These are phyloP conservation scores for Stictonetta naevosa DNA, from an alignment of 2,113 vertebrate genomes.

Conservation along the genomic window DNA sequence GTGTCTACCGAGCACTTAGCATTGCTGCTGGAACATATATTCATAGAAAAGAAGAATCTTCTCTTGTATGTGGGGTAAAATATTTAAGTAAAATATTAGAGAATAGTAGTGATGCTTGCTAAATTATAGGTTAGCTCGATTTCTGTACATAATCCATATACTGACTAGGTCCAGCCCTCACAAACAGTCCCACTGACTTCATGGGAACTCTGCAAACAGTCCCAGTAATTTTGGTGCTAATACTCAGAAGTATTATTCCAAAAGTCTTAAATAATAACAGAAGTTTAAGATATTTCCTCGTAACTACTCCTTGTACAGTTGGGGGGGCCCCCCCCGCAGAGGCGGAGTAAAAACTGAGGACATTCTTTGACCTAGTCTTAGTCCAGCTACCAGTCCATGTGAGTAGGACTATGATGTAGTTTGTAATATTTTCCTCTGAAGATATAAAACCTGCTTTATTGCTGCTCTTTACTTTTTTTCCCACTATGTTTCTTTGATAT, in stretches of 20 bases:
- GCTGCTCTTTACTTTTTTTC: background rate
- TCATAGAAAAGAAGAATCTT: background rate
- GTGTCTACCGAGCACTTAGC: slow-evolving; percentile 87
- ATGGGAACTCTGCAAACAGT: background rate
- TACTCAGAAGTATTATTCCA: background rate
- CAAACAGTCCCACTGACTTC: background rate
- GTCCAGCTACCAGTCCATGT: background rate
- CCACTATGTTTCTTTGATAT: background rate
- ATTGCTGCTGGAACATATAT: slow-evolving; percentile 76
- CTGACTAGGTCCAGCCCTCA: background rate
- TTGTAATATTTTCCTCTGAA: background rate
- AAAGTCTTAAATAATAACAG: background rate
- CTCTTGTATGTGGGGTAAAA: slow-evolving; percentile 36
- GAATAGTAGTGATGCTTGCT: background rate
- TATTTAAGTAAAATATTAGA: slow-evolving; percentile 22
- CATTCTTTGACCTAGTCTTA: background rate
- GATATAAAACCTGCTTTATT: background rate
- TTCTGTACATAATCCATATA: background rate
- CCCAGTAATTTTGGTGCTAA: background rate
- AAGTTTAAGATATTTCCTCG: background rate
- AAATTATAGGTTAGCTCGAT: background rate
- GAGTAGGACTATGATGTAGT: background rate
- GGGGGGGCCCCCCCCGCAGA: too few relatives aligned
- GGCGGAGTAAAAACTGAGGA: background rate
- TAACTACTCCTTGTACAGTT: background rate